Evolutionary conservation across 2,113 vertebrate species (phyloP), one percentile per base, ranked within the genome.

Genomic region (Amphiprion percula): DNA sequence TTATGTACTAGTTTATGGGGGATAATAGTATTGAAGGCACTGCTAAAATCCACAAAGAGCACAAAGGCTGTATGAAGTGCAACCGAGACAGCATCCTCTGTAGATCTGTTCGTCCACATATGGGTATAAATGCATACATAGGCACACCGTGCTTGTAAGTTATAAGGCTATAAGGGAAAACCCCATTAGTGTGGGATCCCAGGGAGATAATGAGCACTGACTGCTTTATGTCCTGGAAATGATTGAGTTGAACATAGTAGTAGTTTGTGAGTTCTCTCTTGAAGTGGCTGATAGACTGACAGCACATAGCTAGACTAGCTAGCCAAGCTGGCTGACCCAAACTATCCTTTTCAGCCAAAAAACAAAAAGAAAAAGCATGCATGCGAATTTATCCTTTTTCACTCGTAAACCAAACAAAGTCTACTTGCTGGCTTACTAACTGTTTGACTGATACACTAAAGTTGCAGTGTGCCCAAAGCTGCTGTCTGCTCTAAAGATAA

Each of bases 211-310:
- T 90, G 88, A 92, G 83, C 28, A 77, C 88, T 88, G 88, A 89
- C 86, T 93, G 90, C 86, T 93, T 92, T 90, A 92, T 90, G 90
- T 92, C 71, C 78, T 86, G 88, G 89, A 92, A 90, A 93, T 93
- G 88, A 92, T 93, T 79, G 91, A 92, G 90, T 93, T 79, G 82
- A 88, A 79, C 87, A 79, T 68, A 50, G 80, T 44, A 77, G 83
- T 74, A 68, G 71, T 87, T 90, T 85, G 90, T 88, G 90, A 90
- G 91, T 87, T 56, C 70, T 49, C 67, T 87, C 74, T 63, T 74
- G 79, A 33, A 24, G 69, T 14, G 56, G 77, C 82, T 79, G 72
- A 89, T 80, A 83, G 77, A 65, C 74, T 85, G 89, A 89, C 85
- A 77, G 82, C 85, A 85, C 67, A 16, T 76, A 77, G 69, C 68